phyloP scores from a whole-genome alignment of 2,113 vertebrate species.

The Perca schrenkii region DNA sequence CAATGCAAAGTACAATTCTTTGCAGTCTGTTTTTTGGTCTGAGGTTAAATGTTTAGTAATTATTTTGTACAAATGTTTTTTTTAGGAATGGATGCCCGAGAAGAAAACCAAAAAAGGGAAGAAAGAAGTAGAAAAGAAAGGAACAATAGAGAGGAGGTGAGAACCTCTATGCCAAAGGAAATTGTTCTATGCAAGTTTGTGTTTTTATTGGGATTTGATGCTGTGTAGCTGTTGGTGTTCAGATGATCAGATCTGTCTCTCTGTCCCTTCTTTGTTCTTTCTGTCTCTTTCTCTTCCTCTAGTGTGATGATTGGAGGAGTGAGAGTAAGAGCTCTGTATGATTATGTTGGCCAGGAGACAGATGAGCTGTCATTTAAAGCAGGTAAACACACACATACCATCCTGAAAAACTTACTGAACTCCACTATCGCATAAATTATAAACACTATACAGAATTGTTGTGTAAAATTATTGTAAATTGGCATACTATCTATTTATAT shows the following conservation, averaged over 20 bases:
- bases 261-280: background rate
- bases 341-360: constrained; percentile 84
- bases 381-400: constrained; percentile 55
- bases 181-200: background rate
- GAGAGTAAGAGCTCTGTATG: constrained; percentile 83
- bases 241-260: constrained; percentile 6
- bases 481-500: background rate
- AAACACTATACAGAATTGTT: background rate
- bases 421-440: background rate
- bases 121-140: constrained; percentile 79
- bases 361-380: constrained; percentile 86
- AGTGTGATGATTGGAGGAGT: constrained; percentile 83
- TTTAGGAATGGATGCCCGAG: constrained; percentile 85
- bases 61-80: background rate
- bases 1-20: accelerated
- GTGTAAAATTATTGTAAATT: background rate
- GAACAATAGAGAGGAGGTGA: constrained; percentile 82
- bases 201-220: background rate
- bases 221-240: background rate
- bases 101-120: constrained; percentile 85
- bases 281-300: background rate
- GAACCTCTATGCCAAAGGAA: background rate
- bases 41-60: background rate
- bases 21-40: background rate
- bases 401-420: background rate